Conservation (phyloP, 2,888 invertebrate species). For the Helicoverpa assulta region DNA sequence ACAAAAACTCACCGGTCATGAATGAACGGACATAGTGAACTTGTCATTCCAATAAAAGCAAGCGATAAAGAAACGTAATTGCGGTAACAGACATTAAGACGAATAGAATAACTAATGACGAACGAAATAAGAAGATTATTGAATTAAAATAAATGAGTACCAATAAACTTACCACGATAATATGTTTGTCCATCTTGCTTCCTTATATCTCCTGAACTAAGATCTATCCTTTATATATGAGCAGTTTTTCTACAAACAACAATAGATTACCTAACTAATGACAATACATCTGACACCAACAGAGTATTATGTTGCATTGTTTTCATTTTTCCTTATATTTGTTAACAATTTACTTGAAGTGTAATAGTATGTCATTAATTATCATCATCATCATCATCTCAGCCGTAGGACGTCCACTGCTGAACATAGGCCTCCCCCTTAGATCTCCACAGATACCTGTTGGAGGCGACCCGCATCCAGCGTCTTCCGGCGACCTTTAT, state of each 20-base stretch:
- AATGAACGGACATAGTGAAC: not conserved
- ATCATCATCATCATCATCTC: too few relatives aligned
- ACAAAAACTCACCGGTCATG: not conserved
- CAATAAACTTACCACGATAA: slow-evolving; percentile 50
- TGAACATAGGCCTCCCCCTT: too few relatives aligned
- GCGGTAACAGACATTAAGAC: too few relatives aligned
- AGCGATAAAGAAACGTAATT: not conserved
- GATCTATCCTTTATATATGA: slow-evolving; percentile 35
- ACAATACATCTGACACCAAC: slow-evolving; percentile 18
- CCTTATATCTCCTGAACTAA: slow-evolving; percentile 22
- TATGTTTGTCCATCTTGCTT: slow-evolving; percentile 44
- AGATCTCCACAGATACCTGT: too few relatives aligned
- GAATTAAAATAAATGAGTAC: not conserved
- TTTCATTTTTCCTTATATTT: slow-evolving; percentile 44
- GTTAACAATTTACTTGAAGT: slow-evolving; percentile 19
- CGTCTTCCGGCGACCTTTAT: too few relatives aligned
- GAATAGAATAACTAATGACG: too few relatives aligned
- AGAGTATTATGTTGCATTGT: slow-evolving; percentile 10
- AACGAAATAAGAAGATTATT: not conserved
- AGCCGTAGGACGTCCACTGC: too few relatives aligned
- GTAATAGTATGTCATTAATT: not conserved
- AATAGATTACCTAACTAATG: slow-evolving; percentile 55
- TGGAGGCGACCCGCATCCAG: too few relatives aligned
- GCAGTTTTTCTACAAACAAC: slow-evolving; percentile 24
- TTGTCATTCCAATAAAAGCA: slow-evolving; percentile 4